A percentile compares a stretch with the other conserved stretches of the same genome.
Evolutionary conservation across 2,113 vertebrate genomes (phyloP).

Genomic region (Etheostoma cragini): DNA sequence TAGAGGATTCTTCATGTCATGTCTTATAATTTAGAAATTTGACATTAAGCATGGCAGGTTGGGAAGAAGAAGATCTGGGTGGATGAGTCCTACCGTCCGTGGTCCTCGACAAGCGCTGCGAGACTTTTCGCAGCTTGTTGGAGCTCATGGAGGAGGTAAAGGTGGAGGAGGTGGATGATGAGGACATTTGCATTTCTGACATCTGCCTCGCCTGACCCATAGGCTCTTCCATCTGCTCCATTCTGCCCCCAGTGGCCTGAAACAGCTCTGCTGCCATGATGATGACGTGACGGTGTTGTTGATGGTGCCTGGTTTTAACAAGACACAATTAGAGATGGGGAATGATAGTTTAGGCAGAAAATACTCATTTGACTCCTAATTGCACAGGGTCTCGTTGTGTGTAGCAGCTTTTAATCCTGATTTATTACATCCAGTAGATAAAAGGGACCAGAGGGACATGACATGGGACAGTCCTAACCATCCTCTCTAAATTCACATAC

Average conservation of each 20-base stretch:
- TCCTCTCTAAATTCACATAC: neutral
- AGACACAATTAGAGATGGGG: conserved; percentile 30
- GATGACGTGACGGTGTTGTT: neutral
- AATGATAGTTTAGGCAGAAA: neutral
- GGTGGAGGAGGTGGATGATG: conserved; percentile 35
- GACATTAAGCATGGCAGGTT: neutral
- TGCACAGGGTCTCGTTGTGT: neutral
- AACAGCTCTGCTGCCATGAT: conserved; percentile 60
- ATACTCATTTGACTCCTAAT: neutral
- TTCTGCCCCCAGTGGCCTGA: conserved; percentile 48
- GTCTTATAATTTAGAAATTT: conserved; percentile 1
- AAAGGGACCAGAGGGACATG: conserved; percentile 2
- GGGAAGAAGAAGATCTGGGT: neutral
- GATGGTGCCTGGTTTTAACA: conserved; percentile 5
- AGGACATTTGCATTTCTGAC: conserved; percentile 56
- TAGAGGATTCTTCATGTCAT: neutral
- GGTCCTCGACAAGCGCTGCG: conserved; percentile 53
- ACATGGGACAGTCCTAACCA: neutral
- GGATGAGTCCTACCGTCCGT: conserved; percentile 55
- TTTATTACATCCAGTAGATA: conserved; percentile 19
- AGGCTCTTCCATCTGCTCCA: conserved; percentile 51
- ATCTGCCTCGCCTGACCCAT: conserved; percentile 49
- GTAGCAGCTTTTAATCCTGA: neutral
- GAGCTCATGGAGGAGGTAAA: conserved; percentile 50
- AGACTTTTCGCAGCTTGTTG: conserved; percentile 56